phyloP scores from a whole-genome alignment of 2,113 vertebrate genomes.

The Trematomus loennbergii region DNA sequence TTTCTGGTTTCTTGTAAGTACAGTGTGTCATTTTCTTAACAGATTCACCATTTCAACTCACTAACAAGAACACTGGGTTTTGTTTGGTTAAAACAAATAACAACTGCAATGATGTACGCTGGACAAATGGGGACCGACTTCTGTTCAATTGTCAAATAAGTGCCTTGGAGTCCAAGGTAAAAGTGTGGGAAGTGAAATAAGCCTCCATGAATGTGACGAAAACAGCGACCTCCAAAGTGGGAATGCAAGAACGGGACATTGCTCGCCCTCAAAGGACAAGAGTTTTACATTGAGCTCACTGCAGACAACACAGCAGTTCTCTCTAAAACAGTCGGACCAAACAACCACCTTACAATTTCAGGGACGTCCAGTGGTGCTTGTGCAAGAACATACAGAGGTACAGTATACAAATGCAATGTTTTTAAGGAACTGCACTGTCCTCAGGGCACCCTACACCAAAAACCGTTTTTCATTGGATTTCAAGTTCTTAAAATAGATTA shows the following conservation, averaged over 20 bases:
- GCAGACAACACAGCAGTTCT: conserved; percentile 84
- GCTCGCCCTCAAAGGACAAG: conserved; percentile 85
- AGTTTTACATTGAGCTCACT: conserved; percentile 87
- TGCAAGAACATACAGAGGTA: conserved; percentile 90
- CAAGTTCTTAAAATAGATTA: background rate
- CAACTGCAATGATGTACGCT: conserved; percentile 73
- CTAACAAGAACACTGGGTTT: conserved; percentile 21
- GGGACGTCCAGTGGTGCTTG: conserved; percentile 87
- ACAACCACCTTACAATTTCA: conserved; percentile 88
- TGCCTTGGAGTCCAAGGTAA: conserved; percentile 88
- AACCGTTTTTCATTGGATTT: background rate
- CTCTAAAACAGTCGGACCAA: conserved; percentile 82
- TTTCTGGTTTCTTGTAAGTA: background rate
- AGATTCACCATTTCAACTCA: conserved; percentile 61
- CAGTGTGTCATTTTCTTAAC: background rate
- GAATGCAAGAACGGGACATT: conserved; percentile 89
- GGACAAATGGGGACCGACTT: conserved; percentile 87
- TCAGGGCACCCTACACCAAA: background rate
- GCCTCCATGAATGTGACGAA: conserved; percentile 86
- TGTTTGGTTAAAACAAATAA: conserved; percentile 21
- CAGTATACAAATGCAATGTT: background rate
- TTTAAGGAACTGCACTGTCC: background rate
- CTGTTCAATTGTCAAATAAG: conserved; percentile 76
- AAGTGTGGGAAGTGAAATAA: conserved; percentile 83
- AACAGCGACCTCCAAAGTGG: conserved; percentile 88